Percentiles rank a stretch among this genome's conserved stretches.
phyloP scores from a whole-genome alignment of 2,888 invertebrate species.

The Lithosia quadra region DNA sequence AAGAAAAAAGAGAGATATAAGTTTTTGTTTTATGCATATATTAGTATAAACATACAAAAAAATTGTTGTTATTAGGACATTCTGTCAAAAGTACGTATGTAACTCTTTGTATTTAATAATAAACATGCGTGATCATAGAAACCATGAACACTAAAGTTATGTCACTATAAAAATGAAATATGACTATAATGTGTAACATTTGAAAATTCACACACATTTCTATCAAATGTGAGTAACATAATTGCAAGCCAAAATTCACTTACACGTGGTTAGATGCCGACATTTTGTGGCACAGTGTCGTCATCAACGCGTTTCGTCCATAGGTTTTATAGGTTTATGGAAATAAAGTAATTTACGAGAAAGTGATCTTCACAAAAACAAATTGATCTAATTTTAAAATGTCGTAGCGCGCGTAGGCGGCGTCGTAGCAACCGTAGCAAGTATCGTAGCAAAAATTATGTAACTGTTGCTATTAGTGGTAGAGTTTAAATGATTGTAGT shows the following conservation, averaged over 20 bases:
- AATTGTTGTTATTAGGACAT: too few relatives aligned
- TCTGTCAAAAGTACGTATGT: too few relatives aligned
- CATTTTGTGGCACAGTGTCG: too few relatives aligned
- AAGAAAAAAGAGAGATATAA: neutral
- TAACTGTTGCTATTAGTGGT: neutral
- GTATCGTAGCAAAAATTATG: conserved; percentile 2
- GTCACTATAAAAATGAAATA: neutral
- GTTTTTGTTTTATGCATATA: neutral
- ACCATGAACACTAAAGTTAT: neutral
- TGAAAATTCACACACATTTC: too few relatives aligned
- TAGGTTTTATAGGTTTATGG: too few relatives aligned
- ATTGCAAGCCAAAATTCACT: too few relatives aligned
- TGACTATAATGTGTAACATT: neutral
- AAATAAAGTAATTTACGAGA: neutral
- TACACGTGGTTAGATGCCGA: too few relatives aligned
- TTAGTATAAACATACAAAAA: neutral
- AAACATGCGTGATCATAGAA: too few relatives aligned
- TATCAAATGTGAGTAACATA: too few relatives aligned
- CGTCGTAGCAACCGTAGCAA: neutral
- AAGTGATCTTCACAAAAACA: neutral
- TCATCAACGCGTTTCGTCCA: too few relatives aligned
- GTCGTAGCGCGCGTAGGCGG: neutral
- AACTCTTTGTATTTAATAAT: neutral
- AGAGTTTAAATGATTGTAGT: neutral
- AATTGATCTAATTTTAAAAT: neutral